Base-by-base conservation (phyloP, 1,140 invertebrate species). In the Drosophila leontia region DNA sequence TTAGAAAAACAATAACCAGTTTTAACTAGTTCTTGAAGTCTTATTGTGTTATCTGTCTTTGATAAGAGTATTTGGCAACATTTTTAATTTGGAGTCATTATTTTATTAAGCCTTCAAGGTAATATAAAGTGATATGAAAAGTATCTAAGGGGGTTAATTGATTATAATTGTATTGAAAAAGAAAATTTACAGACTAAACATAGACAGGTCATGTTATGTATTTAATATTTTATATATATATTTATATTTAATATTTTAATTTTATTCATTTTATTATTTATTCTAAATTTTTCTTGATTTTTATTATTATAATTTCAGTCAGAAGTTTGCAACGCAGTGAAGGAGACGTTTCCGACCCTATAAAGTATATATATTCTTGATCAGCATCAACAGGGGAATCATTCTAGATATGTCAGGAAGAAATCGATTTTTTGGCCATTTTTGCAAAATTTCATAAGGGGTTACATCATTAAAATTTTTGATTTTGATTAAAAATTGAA, bases 1-100 rank as follows among this genome's bases (percentile, higher is more conserved):
- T 68, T 68, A 39, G 39, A 47, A 58, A 70, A 72, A 70, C 51
- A 71, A 72, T 7, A 71, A 42, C 53, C 69, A 42, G 69, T 51
- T 59, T 11, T 8, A 44, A 42, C 65, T 17, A 4, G 65, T 71
- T 50, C 2, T 19, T 17, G 7, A 7, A 42, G 44, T 29, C 26
- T 29, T 7, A 29, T 29, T 29, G 26, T 60, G 67, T 71, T 72
- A 72, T 72, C 69, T 37, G 1, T 29, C 6, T 42, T 42, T 50
- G 69, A 71, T 72, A 72, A 72, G 37, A 19, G 23, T 42, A 50
- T 59, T 59, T 58, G 37, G 23, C 9, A 42, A 71, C 15, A 53
- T 53, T 29, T 77, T 41, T 35, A 41, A 59, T 72, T 71, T 29
- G 37, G 19, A 50, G 50, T 35, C 11, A 53, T 53, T 70, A 70